phyloP scores from a whole-genome alignment of 2,113 vertebrate genomes.

The Chaenocephalus aceratus region DNA sequence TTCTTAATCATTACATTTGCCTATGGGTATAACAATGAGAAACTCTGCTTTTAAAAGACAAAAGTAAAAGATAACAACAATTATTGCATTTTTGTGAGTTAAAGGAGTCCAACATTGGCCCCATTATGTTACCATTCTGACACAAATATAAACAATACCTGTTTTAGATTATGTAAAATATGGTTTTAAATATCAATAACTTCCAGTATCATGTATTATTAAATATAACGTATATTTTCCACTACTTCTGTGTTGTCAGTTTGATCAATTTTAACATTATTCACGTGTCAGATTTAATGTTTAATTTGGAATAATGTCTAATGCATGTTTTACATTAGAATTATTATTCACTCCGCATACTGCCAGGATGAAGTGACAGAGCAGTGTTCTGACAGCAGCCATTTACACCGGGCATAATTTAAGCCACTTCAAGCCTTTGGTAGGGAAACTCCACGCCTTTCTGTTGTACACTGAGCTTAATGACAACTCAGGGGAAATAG shows the following conservation, averaged over 20 bases:
- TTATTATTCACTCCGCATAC: slow-evolving; percentile 14
- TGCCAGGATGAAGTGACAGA: slow-evolving; percentile 31
- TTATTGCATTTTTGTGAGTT: no score
- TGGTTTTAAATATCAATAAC: no score
- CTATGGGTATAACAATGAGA: no score
- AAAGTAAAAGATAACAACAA: no score
- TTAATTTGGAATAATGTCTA: slow-evolving; percentile 16
- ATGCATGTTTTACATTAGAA: slow-evolving; percentile 9
- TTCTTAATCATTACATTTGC: neutral
- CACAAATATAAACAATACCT: neutral
- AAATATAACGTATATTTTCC: neutral
- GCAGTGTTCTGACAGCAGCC: slow-evolving; percentile 30
- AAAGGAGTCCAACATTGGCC: neutral
- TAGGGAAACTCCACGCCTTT: slow-evolving; percentile 37
- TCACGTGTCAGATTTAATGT: neutral
- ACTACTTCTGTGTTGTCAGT: neutral
- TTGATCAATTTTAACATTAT: neutral
- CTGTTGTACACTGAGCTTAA: slow-evolving; percentile 52
- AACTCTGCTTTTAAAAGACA: no score
- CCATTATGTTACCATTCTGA: neutral
- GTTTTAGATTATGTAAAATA: neutral
- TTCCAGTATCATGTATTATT: neutral
- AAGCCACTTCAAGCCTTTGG: slow-evolving; percentile 52
- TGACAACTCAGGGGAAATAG: slow-evolving; percentile 66
- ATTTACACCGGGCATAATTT: slow-evolving; percentile 46